Evolutionary conservation across 2,888 invertebrate species (phyloP).

Genomic region (Cryptus armator): DNA sequence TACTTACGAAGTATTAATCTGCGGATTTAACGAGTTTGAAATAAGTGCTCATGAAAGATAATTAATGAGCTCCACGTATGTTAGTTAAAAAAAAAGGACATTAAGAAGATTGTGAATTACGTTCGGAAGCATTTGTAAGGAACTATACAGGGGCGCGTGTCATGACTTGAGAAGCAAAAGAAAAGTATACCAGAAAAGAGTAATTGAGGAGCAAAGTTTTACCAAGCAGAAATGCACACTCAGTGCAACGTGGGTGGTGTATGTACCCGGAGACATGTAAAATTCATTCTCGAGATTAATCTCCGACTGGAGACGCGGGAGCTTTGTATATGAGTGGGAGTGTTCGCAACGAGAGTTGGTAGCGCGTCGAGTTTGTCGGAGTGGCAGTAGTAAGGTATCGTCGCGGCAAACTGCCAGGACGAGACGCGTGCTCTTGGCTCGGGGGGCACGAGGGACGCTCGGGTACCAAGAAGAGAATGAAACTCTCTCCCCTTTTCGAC

Average conservation of each 20-base stretch:
- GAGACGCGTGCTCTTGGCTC: slow-evolving; percentile 53
- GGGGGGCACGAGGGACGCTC: slow-evolving; percentile 21
- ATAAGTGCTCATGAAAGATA: too few relatives aligned
- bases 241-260: slow-evolving; percentile 47
- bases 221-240: slow-evolving; percentile 53
- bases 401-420: slow-evolving; percentile 65
- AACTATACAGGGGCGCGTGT: background rate
- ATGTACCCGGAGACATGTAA: slow-evolving; percentile 67
- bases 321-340: slow-evolving; percentile 46
- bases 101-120: background rate
- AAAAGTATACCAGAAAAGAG: slow-evolving; percentile 36
- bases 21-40: too few relatives aligned
- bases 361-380: slow-evolving; percentile 51
- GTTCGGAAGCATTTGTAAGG: slow-evolving; percentile 28
- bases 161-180: background rate
- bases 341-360: slow-evolving; percentile 36
- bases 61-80: too few relatives aligned
- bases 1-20: too few relatives aligned
- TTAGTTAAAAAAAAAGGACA: too few relatives aligned
- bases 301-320: slow-evolving; percentile 70
- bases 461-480: slow-evolving; percentile 48
- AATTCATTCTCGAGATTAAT: slow-evolving; percentile 75
- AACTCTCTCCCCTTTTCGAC: slow-evolving; percentile 32
- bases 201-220: slow-evolving; percentile 57
- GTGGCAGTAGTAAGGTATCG: slow-evolving; percentile 60